Base-by-base conservation (phyloP, 2,797 vertebrate genomes). In the Eptatretus atami region DNA sequence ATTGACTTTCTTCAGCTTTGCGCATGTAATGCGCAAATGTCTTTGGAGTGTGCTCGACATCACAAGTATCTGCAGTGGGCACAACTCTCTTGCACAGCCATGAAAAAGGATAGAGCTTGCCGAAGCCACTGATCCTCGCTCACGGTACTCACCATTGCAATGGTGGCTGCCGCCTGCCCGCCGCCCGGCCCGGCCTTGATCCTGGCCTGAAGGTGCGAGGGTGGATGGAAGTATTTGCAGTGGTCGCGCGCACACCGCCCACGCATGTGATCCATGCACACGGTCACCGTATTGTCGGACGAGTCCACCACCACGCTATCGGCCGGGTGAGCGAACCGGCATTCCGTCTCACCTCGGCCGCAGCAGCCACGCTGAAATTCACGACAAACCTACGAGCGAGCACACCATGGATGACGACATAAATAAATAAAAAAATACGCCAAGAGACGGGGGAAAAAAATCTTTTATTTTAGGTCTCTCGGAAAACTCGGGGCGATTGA, bases 231-330 rank as follows among this genome's bases (percentile, higher is more conserved):
- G 75, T 98, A 98, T 73, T 92, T 95, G 90, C 90, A 98, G 79
- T 86, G 95, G 78, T 98, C 90, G 68, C 90, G 74, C 71, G 78
- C 79, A 77, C 90, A 98, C 73, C 87, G 83, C 64, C 90, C 87
- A 78, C 93, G 95, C 75, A 98, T 87, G 77, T 86, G 92, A 79
- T 98, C 90, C 90, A 98, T 94, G 78, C 90, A 98, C 70, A 98
- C 80, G 19, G 87, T 92, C 73, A 98, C 90, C 1, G 86, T 90
- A 72, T 98, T 98, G 73, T 98, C 88, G 15, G 80, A 83, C 72
- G 81, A 79, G 73, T 96, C 90, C 72, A 96, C 86, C 86, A 95
- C 88, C 70, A 81, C 81, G 2, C 81, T 78, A 73, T 98, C 84
- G 67, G 83, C 71, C 4, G 90, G 90, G 73, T 98, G 90, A 71